phyloP scores from a whole-genome alignment of 1,140 invertebrate species.

The Drosophila subpulchrella region DNA sequence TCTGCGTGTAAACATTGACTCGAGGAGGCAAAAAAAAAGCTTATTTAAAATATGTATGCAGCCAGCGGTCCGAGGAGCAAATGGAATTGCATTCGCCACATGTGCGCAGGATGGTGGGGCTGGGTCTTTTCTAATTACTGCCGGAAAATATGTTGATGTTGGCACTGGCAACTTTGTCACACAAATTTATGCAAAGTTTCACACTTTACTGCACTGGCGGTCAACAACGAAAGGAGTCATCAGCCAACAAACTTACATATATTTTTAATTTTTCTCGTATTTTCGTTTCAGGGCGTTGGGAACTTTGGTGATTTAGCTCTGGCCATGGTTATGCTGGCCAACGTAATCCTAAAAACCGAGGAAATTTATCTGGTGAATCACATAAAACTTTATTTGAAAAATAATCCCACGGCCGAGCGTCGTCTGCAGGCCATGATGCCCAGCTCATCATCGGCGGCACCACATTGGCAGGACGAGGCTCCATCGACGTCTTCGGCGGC shows the following conservation, averaged over 20 bases:
- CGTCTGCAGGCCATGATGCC: slow-evolving; percentile 31
- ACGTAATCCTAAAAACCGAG: slow-evolving; percentile 84
- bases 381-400: slow-evolving; percentile 85
- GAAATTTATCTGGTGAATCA: slow-evolving; percentile 85
- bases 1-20: slow-evolving; percentile 72
- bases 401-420: slow-evolving; percentile 71
- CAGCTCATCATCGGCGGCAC: slow-evolving; percentile 10
- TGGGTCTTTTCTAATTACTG: slow-evolving; percentile 66
- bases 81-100: slow-evolving; percentile 61
- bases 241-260: slow-evolving; percentile 33
- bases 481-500: slow-evolving; percentile 80
- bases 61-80: slow-evolving; percentile 30
- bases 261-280: background rate
- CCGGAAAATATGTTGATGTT: slow-evolving; percentile 78
- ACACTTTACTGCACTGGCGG: slow-evolving; percentile 70
- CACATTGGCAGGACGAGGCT: slow-evolving; percentile 61
- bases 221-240: slow-evolving; percentile 54
- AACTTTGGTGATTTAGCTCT: slow-evolving; percentile 84
- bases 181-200: slow-evolving; percentile 79
- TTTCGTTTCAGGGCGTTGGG: slow-evolving; percentile 66
- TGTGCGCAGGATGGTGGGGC: slow-evolving; percentile 6
- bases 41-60: slow-evolving; percentile 58
- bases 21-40: slow-evolving; percentile 41
- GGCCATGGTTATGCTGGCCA: slow-evolving; percentile 80
- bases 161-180: slow-evolving; percentile 67